Percentiles rank a stretch among this genome's conserved stretches.
phyloP scores from a whole-genome alignment of 2,888 invertebrate genomes.

The Pecten maximus region DNA sequence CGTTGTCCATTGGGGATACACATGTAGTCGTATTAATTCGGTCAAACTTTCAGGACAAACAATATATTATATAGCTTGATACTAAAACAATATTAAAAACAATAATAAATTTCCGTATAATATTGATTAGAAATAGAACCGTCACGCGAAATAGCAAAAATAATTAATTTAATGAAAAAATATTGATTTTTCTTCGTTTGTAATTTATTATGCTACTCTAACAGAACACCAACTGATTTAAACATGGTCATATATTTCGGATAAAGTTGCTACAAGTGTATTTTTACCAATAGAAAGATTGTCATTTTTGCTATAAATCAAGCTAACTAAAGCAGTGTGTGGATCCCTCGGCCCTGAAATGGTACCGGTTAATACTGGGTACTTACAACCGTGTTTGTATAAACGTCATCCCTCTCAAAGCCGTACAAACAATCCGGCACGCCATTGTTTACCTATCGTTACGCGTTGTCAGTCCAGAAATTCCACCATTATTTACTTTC shows the following conservation, averaged over 20 bases:
- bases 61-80: background rate
- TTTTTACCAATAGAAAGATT: background rate
- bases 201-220: too few species aligned
- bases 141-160: too few species aligned
- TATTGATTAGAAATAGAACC: too few species aligned
- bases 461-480: background rate
- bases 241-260: too few species aligned
- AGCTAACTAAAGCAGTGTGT: background rate
- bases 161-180: too few species aligned
- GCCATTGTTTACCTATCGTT: background rate
- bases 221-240: too few species aligned
- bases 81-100: background rate
- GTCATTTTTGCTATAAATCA: background rate
- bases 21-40: too few species aligned
- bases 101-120: too few species aligned
- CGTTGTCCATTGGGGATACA: too few species aligned
- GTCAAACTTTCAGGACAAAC: background rate
- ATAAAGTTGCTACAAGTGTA: too few species aligned
- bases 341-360: background rate
- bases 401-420: background rate
- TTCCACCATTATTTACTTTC: background rate
- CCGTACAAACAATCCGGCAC: background rate
- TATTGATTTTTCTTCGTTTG: too few species aligned
- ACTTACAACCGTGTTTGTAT: background rate
- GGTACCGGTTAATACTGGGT: background rate